Conservation (phyloP, 2,113 vertebrate species). For the Aleadryas rufinucha region DNA sequence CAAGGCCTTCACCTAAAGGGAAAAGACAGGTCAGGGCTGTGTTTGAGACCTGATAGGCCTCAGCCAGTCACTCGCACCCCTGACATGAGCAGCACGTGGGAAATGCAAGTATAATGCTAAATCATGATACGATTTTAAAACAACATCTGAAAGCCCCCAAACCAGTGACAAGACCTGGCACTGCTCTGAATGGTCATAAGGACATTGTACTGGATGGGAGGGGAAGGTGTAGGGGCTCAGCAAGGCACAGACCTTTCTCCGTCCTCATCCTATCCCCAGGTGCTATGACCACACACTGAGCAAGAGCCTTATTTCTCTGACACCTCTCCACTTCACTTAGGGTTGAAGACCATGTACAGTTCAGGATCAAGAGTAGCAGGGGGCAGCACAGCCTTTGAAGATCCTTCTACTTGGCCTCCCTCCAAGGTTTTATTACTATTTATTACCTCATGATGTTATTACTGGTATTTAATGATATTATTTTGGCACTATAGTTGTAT, state of each 20-base stretch:
- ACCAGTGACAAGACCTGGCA: not conserved
- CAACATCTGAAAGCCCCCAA: not conserved
- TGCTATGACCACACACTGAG: not conserved
- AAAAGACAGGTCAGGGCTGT: not conserved
- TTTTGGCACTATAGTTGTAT: not conserved
- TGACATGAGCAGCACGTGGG: not conserved
- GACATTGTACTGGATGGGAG: not conserved
- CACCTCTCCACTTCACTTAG: not conserved
- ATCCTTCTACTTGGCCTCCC: not conserved
- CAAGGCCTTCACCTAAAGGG: not conserved
- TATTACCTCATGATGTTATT: not conserved
- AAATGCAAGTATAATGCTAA: not conserved
- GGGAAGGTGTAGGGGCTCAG: not conserved
- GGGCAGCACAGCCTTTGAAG: not conserved
- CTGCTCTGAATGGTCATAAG: not conserved
- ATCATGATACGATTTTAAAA: not conserved
- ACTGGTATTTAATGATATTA: not conserved
- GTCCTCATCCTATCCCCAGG: not conserved
- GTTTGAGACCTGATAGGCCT: not conserved
- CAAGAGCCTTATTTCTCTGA: not conserved
- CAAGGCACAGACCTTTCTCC: not conserved
- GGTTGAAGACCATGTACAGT: not conserved
- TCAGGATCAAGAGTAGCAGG: not conserved
- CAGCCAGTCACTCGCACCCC: not conserved
- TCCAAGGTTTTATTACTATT: conserved; percentile 4